Conservation (phyloP, 2,888 invertebrate genomes). For the Drosophila macrothrix region DNA sequence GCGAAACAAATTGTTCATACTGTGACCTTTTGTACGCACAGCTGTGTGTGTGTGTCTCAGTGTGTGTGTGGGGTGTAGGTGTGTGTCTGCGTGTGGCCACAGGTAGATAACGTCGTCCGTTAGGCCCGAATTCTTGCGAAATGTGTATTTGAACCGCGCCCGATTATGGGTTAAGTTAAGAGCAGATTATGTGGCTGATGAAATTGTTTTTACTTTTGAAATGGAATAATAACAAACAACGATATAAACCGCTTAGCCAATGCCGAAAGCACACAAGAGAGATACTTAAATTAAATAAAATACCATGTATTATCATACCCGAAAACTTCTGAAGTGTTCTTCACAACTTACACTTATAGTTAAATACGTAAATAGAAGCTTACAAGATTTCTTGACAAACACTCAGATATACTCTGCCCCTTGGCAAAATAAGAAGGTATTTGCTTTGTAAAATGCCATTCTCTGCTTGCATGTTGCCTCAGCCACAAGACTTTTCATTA, state of each 20-base stretch:
- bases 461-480: constrained; percentile 8
- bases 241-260: constrained; percentile 4
- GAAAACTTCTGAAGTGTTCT: not conserved
- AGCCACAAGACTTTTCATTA: constrained; percentile 73
- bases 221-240: constrained; percentile 21
- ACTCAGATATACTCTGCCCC: not conserved
- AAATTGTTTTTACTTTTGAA: constrained; percentile 35
- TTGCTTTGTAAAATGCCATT: constrained; percentile 30
- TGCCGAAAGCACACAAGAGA: constrained; percentile 2
- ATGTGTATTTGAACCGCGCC: constrained; percentile 40
- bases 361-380: constrained; percentile 1
- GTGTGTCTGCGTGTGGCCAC: constrained; percentile 12
- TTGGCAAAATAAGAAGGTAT: constrained; percentile 6
- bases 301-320: not conserved
- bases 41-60: not conserved
- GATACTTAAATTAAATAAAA: not conserved
- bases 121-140: constrained; percentile 26
- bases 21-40: constrained; percentile 14
- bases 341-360: not conserved
- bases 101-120: constrained; percentile 61
- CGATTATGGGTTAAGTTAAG: constrained; percentile 5
- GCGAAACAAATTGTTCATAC: constrained; percentile 62
- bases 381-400: constrained; percentile 8
- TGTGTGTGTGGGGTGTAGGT: not conserved
- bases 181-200: constrained; percentile 28